Base-by-base conservation (phyloP, 2,888 invertebrate genomes). In the Agrotis segetum region DNA sequence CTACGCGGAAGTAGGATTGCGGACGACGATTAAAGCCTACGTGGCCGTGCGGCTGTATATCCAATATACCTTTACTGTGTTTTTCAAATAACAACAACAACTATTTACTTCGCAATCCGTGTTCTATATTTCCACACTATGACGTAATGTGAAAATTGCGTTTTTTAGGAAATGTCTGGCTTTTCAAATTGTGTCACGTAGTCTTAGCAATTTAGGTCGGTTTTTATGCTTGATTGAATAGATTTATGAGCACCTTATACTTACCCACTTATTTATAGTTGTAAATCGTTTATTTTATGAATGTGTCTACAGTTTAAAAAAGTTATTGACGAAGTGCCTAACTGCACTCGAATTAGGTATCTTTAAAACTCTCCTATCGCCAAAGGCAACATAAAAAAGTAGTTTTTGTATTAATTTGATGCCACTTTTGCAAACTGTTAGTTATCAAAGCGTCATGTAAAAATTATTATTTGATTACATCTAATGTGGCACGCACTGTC, bases 1-100 rank as follows among this genome's bases (percentile, higher is more conserved):
- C 91, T 91, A 94, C 93, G 94, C 96, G 96, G 96, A 96, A 95
- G 94, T 93, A 88, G 91, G 91, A 94, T 91, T 88, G 91, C 92
- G 91, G 89, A 89, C 92, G 88, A 75, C 89, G 87, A 92, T 92
- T 91, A 91, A 89, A 90, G 87, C 85, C 88, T 88, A 74, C 85
- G 84, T 82, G 64, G 66, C 69, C 44, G 44, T 34, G 60, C 60
- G 71, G 53, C 40, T 69, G 67, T 72, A 40, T 9, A 67, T 77
- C 75, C 62, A 74, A 77, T 70, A 52, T 62, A 76, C 53, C 56
- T 68, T 56, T 53, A 14, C 70, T 64, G 53, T 60, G 24, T 71
- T 56, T 73, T 44, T 59, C 21, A 56, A 68, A 68, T 44, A 79
- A 71, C 52, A 74, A 69, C 47, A 47, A 74, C 24, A 68, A 13